phyloP scores from a whole-genome alignment of 2,888 invertebrate species.

The Phengaris arion region DNA sequence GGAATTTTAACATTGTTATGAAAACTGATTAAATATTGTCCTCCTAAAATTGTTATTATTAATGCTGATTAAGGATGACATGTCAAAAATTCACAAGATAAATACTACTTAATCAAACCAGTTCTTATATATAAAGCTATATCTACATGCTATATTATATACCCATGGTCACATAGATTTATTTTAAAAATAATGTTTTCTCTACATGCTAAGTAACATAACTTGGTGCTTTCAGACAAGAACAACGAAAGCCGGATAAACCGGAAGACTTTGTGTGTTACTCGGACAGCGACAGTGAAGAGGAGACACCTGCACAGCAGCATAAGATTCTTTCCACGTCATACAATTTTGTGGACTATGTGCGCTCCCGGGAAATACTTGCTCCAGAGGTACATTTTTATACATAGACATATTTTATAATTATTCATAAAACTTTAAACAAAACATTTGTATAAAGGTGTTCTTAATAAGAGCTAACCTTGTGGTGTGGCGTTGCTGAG shows the following conservation, averaged over 20 bases:
- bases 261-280: slow-evolving; percentile 95
- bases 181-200: background rate
- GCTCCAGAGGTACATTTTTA: slow-evolving; percentile 80
- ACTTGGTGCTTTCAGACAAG: slow-evolving; percentile 67
- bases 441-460: too few species aligned
- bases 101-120: background rate
- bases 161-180: too few species aligned
- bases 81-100: background rate
- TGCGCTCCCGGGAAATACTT: slow-evolving; percentile 87
- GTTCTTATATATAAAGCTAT: background rate
- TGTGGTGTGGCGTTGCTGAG: too few species aligned
- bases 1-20: background rate
- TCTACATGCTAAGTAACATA: background rate
- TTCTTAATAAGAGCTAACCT: too few species aligned
- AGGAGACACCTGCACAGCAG: slow-evolving; percentile 86
- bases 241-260: slow-evolving; percentile 90
- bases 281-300: slow-evolving; percentile 92
- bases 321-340: slow-evolving; percentile 87
- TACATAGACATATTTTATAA: background rate
- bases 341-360: slow-evolving; percentile 92
- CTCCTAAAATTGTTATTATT: background rate
- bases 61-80: background rate
- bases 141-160: background rate
- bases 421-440: too few species aligned
- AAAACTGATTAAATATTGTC: background rate